A percentile compares a stretch with the other conserved stretches of the same genome.
phyloP scores from a whole-genome alignment of 1,140 invertebrate species.

The Calycopis cecrops region DNA sequence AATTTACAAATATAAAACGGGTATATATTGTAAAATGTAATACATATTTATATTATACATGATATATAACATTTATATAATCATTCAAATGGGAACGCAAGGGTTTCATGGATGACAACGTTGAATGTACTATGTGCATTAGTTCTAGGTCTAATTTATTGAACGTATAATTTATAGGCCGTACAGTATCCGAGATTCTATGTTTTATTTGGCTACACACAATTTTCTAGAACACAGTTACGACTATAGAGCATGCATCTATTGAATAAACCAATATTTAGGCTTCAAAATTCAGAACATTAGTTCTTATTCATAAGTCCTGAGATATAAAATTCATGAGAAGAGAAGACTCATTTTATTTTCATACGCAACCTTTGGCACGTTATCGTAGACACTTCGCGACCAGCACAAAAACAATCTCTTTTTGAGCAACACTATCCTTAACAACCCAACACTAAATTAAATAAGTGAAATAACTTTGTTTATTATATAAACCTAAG shows the following conservation, averaged over 20 bases:
- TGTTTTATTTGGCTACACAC: constrained; percentile 48
- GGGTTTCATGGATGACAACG: constrained; percentile 4
- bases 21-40: constrained; percentile 8
- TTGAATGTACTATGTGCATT: constrained; percentile 27
- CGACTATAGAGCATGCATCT: constrained; percentile 59
- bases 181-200: constrained; percentile 41
- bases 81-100: constrained; percentile 5
- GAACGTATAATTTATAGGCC: constrained; percentile 48
- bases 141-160: constrained; percentile 36
- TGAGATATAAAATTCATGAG: constrained; percentile 50
- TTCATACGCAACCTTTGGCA: constrained; percentile 43
- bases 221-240: constrained; percentile 48
- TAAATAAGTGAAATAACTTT: no score
- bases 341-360: constrained; percentile 26
- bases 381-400: constrained; percentile 33
- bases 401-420: constrained; percentile 43
- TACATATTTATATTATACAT: background rate
- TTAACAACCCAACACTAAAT: no score
- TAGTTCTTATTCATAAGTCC: background rate
- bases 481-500: no score
- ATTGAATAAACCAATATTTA: constrained; percentile 28
- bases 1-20: constrained; percentile 20
- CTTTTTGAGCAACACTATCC: constrained; percentile 38
- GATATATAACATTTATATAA: background rate
- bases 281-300: background rate